Conservation (phyloP, 2,113 vertebrate species). For the Chloropsis cyanopogon region DNA sequence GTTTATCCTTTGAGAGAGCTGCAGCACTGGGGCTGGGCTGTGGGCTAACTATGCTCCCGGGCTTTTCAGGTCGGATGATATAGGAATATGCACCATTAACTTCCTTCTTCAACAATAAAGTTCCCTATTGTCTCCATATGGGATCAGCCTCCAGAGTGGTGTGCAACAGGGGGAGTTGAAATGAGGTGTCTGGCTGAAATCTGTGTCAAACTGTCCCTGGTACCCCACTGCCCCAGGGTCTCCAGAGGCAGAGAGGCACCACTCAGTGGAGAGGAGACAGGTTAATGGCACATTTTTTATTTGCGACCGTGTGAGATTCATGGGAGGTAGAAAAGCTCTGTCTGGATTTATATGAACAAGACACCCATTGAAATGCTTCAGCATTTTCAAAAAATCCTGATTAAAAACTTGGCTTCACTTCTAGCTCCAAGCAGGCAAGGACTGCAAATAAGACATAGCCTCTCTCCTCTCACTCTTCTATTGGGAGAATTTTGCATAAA, state of each 20-base stretch:
- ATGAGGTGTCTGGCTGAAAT: not conserved
- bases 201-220: not conserved
- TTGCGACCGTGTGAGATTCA: accelerated
- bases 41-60: not conserved
- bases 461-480: conserved; percentile 10
- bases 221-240: not conserved
- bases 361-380: not conserved
- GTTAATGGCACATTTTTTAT: not conserved
- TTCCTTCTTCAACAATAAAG: not conserved
- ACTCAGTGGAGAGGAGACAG: not conserved
- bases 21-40: not conserved
- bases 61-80: not conserved
- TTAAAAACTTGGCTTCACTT: conserved; percentile 46
- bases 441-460: not conserved
- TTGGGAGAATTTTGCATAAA: conserved; percentile 60
- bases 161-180: not conserved
- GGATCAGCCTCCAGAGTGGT: not conserved
- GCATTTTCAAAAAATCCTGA: conserved; percentile 26
- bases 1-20: not conserved
- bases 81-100: not conserved
- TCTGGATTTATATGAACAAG: conserved; percentile 20
- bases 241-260: not conserved
- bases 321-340: not conserved
- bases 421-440: conserved; percentile 21
- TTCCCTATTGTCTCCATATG: not conserved